Conservation (phyloP, 2,797 vertebrate genomes). For the Chrosomus eos region DNA sequence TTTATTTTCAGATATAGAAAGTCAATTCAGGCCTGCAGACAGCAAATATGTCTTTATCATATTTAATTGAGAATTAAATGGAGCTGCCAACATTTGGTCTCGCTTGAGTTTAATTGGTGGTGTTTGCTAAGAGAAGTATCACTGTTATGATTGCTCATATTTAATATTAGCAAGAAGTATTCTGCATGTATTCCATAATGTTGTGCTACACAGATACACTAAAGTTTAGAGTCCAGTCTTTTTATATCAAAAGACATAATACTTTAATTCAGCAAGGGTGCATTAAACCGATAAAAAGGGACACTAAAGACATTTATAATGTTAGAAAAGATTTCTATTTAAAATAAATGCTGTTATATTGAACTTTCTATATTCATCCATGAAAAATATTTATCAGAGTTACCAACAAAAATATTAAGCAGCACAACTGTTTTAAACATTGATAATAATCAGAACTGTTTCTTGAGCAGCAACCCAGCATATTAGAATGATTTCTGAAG, state of each 20-base stretch:
- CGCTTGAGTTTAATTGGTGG: not conserved
- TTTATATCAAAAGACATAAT: too few species aligned
- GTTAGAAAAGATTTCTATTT: not conserved
- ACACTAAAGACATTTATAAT: not conserved
- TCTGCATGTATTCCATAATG: not conserved
- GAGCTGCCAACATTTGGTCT: slow-evolving; percentile 43
- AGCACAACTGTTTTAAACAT: not conserved
- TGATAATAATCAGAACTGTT: not conserved
- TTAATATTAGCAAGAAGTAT: not conserved
- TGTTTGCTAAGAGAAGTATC: not conserved
- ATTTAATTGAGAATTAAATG: slow-evolving; percentile 53
- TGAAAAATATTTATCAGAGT: not conserved
- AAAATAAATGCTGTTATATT: not conserved
- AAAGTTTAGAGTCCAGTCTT: not conserved
- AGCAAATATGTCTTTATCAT: slow-evolving; percentile 40
- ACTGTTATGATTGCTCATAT: not conserved
- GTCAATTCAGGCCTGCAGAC: slow-evolving; percentile 43
- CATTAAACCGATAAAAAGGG: not conserved
- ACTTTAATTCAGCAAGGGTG: not conserved
- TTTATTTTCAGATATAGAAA: slow-evolving; percentile 53
- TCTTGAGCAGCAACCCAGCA: not conserved
- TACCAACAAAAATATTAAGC: not conserved
- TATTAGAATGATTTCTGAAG: not conserved
- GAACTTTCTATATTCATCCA: not conserved
- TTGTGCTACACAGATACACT: not conserved